Percentiles rank a stretch among this genome's conserved stretches.
phyloP scores from a whole-genome alignment of 2,888 invertebrate genomes.

The Drymonia ruficornis region DNA sequence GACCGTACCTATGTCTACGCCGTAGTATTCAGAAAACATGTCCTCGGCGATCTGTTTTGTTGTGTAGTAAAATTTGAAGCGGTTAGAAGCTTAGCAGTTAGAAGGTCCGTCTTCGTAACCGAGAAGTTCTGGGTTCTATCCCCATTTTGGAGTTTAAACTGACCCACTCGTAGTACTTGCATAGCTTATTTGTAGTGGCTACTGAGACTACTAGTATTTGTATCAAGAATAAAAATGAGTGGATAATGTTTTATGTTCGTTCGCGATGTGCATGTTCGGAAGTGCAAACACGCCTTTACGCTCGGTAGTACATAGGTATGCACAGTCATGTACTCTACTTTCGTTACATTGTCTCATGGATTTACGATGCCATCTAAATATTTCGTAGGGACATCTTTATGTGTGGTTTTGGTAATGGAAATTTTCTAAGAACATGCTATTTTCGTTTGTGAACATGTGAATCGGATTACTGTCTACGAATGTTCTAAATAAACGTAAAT shows the following conservation, averaged over 20 bases:
- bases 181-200: too few species aligned
- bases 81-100: too few species aligned
- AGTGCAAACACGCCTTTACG: neutral
- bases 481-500: too few species aligned
- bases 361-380: slow-evolving; percentile 33
- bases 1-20: too few species aligned
- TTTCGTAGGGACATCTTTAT: slow-evolving; percentile 20
- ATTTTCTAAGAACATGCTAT: slow-evolving; percentile 12
- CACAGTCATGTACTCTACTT: slow-evolving; percentile 20
- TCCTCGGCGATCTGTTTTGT: neutral
- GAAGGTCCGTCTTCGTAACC: too few species aligned
- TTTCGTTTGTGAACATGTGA: neutral
- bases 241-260: too few species aligned
- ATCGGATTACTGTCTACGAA: neutral
- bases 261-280: neutral
- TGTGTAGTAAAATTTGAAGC: neutral
- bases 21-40: too few species aligned
- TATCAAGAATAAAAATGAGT: too few species aligned
- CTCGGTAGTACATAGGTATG: slow-evolving; percentile 17
- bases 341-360: slow-evolving; percentile 35
- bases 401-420: slow-evolving; percentile 9
- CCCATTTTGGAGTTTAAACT: too few species aligned
- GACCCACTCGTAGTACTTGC: too few species aligned
- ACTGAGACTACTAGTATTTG: too few species aligned
- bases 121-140: too few species aligned